These are phyloP conservation scores for Plusia festucae DNA, from an alignment of 2,888 invertebrate species.

Conservation along the genomic window DNA sequence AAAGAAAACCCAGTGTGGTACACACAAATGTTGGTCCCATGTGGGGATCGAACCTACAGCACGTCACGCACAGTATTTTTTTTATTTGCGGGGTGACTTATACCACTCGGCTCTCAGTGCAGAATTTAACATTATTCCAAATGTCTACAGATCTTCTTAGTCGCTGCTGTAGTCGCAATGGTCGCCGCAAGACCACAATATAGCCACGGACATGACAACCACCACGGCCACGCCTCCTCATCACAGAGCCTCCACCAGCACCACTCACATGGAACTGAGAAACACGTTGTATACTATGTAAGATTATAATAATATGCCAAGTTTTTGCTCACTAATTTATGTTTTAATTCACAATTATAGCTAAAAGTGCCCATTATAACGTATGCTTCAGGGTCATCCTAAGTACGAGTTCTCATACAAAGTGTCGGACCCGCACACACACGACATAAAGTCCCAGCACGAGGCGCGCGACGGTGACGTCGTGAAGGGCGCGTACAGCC, in stretches of 20 bases:
- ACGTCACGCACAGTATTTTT: too few species aligned
- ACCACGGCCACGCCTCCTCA: slow-evolving; percentile 66
- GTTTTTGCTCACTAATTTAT: background rate
- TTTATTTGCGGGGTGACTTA: too few species aligned
- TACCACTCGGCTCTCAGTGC: too few species aligned
- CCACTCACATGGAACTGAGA: slow-evolving; percentile 59
- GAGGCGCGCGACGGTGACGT: slow-evolving; percentile 86
- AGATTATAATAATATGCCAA: background rate
- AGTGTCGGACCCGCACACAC: slow-evolving; percentile 82
- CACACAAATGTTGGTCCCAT: too few species aligned
- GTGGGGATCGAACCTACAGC: too few species aligned
- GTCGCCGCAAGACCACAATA: slow-evolving; percentile 46
- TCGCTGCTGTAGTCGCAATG: slow-evolving; percentile 39
- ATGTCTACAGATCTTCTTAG: slow-evolving; percentile 9
- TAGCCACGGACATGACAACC: slow-evolving; percentile 43
- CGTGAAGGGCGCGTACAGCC: slow-evolving; percentile 87
- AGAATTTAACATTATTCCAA: background rate
- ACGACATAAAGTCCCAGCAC: slow-evolving; percentile 79
- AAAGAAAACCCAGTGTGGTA: too few species aligned
- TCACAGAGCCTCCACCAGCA: slow-evolving; percentile 70
- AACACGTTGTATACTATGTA: slow-evolving; percentile 55
- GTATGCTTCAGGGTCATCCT: slow-evolving; percentile 21
- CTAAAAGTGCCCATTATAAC: background rate
- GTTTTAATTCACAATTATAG: background rate
- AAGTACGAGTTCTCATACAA: slow-evolving; percentile 77